phyloP scores from a whole-genome alignment of 2,797 vertebrate genomes.

The Tapera naevia region DNA sequence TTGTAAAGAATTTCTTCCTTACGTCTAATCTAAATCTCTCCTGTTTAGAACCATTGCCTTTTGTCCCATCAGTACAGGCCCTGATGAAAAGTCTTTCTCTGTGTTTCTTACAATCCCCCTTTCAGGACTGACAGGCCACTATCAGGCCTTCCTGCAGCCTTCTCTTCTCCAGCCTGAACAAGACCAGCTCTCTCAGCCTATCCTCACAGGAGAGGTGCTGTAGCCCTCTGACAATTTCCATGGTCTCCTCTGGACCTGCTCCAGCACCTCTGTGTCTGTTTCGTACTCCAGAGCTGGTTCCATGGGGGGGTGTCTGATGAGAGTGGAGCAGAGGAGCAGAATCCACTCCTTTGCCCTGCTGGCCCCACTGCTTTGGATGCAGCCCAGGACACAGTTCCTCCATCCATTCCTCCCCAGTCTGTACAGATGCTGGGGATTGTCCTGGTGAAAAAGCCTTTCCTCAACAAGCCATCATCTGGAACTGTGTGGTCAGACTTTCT shows the following conservation, averaged over 20 bases:
- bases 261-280: not conserved
- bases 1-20: too few relatives aligned
- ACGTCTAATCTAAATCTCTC: not conserved
- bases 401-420: too few relatives aligned
- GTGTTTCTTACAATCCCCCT: not conserved
- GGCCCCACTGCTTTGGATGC: too few relatives aligned
- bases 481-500: not conserved
- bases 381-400: too few relatives aligned
- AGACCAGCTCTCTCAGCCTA: too few relatives aligned
- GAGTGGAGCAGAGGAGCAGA: not conserved
- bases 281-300: not conserved
- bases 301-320: not conserved
- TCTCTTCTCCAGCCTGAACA: not conserved
- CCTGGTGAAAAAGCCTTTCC: not conserved
- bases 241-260: not conserved
- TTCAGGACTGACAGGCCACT: not conserved
- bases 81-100: not conserved
- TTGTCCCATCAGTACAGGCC: not conserved
- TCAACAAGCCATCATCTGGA: accelerated
- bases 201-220: not conserved
- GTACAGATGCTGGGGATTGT: not conserved
- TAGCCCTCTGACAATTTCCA: not conserved
- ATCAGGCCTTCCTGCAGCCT: accelerated
- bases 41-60: not conserved
- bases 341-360: too few relatives aligned